phyloP scores from a whole-genome alignment of 2,797 vertebrate species.

The Ara ararauna region DNA sequence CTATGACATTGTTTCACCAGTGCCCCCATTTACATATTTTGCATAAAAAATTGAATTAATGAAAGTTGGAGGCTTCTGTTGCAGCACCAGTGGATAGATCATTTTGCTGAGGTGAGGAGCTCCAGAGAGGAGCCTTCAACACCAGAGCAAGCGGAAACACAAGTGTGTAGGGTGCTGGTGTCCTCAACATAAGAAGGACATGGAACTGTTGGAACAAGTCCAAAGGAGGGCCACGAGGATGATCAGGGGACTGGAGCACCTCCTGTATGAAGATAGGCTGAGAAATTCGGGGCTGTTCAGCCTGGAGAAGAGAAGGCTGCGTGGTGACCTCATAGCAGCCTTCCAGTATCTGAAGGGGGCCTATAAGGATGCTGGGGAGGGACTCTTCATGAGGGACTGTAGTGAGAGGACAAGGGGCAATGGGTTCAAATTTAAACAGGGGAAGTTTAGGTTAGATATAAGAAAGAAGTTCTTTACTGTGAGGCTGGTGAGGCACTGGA shows the following conservation, averaged over 20 bases:
- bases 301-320: too few relatives aligned
- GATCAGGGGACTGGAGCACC: background rate
- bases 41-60: background rate
- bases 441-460: too few relatives aligned
- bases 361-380: too few relatives aligned
- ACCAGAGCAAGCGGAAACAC: background rate
- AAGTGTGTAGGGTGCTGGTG: background rate
- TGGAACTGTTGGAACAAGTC: background rate
- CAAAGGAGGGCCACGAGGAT: background rate
- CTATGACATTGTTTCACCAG: background rate
- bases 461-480: too few relatives aligned
- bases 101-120: background rate
- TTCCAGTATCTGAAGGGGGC: too few relatives aligned
- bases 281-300: too few relatives aligned
- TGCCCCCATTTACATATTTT: background rate
- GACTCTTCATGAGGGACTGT: too few relatives aligned
- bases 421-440: too few relatives aligned
- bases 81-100: background rate
- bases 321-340: too few relatives aligned
- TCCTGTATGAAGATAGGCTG: background rate
- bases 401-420: too few relatives aligned
- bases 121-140: background rate
- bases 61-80: background rate
- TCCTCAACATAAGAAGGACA: background rate
- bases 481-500: too few relatives aligned